Base-by-base conservation (phyloP, 2,888 invertebrate species). In the Colostygia pectinataria region DNA sequence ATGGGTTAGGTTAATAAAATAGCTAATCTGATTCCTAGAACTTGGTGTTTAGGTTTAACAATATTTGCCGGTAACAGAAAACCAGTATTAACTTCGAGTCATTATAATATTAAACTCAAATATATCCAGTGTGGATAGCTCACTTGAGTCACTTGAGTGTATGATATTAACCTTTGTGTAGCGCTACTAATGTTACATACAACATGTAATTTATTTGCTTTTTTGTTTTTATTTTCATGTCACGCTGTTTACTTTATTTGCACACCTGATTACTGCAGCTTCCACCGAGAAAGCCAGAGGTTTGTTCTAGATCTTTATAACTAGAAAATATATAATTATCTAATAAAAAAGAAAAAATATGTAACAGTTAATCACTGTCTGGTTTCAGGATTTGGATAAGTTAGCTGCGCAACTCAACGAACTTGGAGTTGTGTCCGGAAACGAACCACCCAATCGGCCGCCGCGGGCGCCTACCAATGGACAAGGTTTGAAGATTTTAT, bases 321-420 rank as follows among this genome's bases (percentile, higher is more conserved):
- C 36, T 56, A 61, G 57, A 14, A 23, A 23, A 12, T 33, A 14
- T n/a, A 8, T 12, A 34, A 14, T 8, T 25, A 25, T 4, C 27
- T 20, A 15, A 12, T 32, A 13, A 32, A 15, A 4, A n/a, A n/a
- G n/a, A n/a, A n/a, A n/a, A n/a, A n/a, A n/a, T n/a, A n/a, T n/a
- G n/a, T n/a, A n/a, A n/a, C n/a, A n/a, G n/a, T n/a, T n/a, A 6
- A 20, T 20, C 20, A 20, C 23, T 31, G 27, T 44, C 57, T 37
- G 8, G 71, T 82, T 87, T 62, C 91, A 98, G 97, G 98, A 99
- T 91, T 93, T 99, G 92, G 99, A 99, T 91, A 96, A 96, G 81
- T 91, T 99, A 82, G 99, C 98, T 59, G 97, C 97, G 74, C 98
- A 99, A 89, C 93, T 99, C 79, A 98, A 97, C 90, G 97, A 98